Evolutionary conservation across 2,888 invertebrate species (phyloP).

Genomic region (Eupeodes latifasciatus): DNA sequence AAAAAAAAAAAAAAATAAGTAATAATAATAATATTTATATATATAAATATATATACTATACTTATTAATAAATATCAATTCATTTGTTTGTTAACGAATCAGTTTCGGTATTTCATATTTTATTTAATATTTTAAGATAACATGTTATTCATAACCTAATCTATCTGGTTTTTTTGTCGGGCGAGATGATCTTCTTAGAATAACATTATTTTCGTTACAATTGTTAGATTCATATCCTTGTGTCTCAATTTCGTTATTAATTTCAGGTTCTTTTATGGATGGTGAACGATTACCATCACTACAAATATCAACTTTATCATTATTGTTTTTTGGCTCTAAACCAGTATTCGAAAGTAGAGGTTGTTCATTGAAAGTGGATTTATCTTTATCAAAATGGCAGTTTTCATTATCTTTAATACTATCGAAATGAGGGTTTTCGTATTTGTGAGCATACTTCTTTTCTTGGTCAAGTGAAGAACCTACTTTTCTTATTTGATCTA

Average conservation of each 20-base stretch:
- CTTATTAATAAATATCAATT: not conserved
- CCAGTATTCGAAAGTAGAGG: constrained; percentile 4
- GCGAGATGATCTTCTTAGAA: constrained; percentile 6
- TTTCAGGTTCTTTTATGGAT: not conserved
- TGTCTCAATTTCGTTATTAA: not conserved
- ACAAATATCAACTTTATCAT: not conserved
- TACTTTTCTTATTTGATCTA: constrained; percentile 10
- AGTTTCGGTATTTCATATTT: not conserved
- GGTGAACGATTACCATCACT: too few relatives aligned
- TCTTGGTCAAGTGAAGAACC: constrained; percentile 1
- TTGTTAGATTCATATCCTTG: not conserved
- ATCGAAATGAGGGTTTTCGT: constrained; percentile 12
- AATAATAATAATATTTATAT: not conserved
- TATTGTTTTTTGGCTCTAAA: not conserved
- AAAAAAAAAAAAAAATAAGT: not conserved
- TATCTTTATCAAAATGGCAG: too few relatives aligned
- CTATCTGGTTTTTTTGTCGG: constrained; percentile 6
- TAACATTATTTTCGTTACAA: not conserved
- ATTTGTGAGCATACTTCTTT: constrained; percentile 6
- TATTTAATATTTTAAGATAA: not conserved
- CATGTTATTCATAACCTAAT: not conserved
- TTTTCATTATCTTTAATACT: not conserved
- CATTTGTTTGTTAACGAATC: not conserved
- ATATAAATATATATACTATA: not conserved
- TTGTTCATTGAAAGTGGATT: not conserved